Evolutionary conservation across 2,888 invertebrate genomes (phyloP).

Genomic region (Meliscaeva auricollis): DNA sequence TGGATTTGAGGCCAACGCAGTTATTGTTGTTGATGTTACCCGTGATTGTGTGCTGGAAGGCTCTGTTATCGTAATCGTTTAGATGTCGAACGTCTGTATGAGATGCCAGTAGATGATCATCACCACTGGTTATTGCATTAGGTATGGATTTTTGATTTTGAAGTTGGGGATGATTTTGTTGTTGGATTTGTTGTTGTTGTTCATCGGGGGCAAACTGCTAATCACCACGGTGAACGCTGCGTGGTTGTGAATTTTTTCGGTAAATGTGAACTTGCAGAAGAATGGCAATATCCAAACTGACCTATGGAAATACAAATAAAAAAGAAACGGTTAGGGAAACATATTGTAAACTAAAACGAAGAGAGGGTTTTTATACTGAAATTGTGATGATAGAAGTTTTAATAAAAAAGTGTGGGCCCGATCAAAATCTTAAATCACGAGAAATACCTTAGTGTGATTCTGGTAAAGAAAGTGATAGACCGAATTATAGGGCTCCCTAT

Average conservation of each 20-base stretch:
- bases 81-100: conserved; percentile 81
- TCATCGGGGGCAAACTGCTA: conserved; percentile 87
- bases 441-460: no score
- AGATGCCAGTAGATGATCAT: conserved; percentile 82
- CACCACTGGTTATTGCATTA: conserved; percentile 80
- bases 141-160: conserved; percentile 79
- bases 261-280: conserved; percentile 89
- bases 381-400: not conserved
- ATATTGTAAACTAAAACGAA: not conserved
- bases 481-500: no score
- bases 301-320: conserved; percentile 85
- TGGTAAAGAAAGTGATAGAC: no score
- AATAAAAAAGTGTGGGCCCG: no score
- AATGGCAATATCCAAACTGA: conserved; percentile 87
- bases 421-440: no score
- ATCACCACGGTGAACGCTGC: conserved; percentile 87
- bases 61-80: conserved; percentile 82
- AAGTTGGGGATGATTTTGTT: conserved; percentile 75
- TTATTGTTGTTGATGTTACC: conserved; percentile 63
- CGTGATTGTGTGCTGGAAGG: conserved; percentile 80
- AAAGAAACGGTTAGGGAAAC: conserved; percentile 83
- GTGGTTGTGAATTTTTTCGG: conserved; percentile 85
- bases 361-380: not conserved
- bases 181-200: conserved; percentile 80
- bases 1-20: conserved; percentile 57